Conservation (phyloP, 2,113 vertebrate genomes). For the Clinocottus analis region DNA sequence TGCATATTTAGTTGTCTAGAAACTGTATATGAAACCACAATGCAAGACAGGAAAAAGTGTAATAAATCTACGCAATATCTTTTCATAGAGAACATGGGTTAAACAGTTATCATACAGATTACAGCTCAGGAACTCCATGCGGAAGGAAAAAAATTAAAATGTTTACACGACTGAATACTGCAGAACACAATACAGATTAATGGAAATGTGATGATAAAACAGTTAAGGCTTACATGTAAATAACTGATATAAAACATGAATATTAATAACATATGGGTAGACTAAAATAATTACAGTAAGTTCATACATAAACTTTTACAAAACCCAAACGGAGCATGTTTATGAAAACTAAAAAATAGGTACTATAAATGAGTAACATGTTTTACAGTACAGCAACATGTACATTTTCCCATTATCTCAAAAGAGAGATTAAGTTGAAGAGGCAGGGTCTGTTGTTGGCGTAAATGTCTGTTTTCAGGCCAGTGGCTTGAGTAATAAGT, state of each 20-base stretch:
- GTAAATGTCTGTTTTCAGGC: conserved; percentile 77
- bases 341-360: conserved; percentile 80
- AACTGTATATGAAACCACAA: conserved; percentile 87
- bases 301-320: conserved; percentile 81
- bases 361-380: conserved; percentile 83
- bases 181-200: conserved; percentile 87
- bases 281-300: conserved; percentile 87
- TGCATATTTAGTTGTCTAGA: conserved; percentile 83
- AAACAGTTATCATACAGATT: conserved; percentile 91
- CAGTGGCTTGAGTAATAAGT: conserved; percentile 76
- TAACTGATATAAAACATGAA: conserved; percentile 83
- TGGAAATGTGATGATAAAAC: conserved; percentile 83
- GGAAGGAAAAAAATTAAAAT: conserved; percentile 81
- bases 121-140: conserved; percentile 95
- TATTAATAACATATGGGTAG: conserved; percentile 83
- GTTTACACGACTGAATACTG: conserved; percentile 91
- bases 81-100: conserved; percentile 89
- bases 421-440: conserved; percentile 75
- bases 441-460: conserved; percentile 83
- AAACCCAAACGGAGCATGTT: conserved; percentile 78
- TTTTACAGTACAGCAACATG: conserved; percentile 83
- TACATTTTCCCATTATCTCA: conserved; percentile 79
- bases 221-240: conserved; percentile 97
- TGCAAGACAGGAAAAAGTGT: conserved; percentile 85
- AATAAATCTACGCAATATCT: conserved; percentile 90